These are phyloP conservation scores for Pseudopleuronectes americanus DNA, from an alignment of 2,797 vertebrate genomes.

Conservation along the genomic window DNA sequence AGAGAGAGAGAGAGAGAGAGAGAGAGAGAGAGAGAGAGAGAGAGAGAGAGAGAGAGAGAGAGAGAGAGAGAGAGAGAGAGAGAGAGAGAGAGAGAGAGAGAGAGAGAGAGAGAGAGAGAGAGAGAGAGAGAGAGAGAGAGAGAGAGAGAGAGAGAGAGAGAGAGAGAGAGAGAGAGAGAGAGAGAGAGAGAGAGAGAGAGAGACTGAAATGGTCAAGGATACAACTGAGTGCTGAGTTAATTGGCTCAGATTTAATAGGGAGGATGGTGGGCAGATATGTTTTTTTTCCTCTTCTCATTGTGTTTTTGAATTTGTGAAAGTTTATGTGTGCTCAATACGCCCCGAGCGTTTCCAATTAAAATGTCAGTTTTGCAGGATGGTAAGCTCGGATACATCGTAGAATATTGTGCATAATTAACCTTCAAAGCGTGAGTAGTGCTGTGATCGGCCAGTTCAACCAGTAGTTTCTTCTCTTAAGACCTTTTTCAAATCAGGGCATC, in stretches of 20 bases:
- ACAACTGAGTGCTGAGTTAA: slow-evolving; percentile 14
- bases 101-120: neutral
- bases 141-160: neutral
- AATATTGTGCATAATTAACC: slow-evolving; percentile 23
- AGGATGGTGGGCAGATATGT: neutral
- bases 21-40: slow-evolving; percentile 5
- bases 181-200: slow-evolving; percentile 11
- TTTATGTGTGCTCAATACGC: slow-evolving; percentile 5
- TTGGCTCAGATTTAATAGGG: slow-evolving; percentile 16
- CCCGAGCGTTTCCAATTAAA: slow-evolving; percentile 39
- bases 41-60: slow-evolving; percentile 7
- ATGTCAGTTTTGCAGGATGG: slow-evolving; percentile 1
- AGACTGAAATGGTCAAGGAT: slow-evolving; percentile 25
- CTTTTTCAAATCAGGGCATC: neutral
- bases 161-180: slow-evolving; percentile 6
- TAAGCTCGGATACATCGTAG: slow-evolving; percentile 7
- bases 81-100: slow-evolving; percentile 11
- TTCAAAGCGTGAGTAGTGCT: slow-evolving; percentile 9
- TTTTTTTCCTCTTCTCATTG: neutral
- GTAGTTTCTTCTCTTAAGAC: neutral
- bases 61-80: slow-evolving; percentile 1
- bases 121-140: slow-evolving; percentile 11
- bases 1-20: slow-evolving; percentile 3
- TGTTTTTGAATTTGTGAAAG: neutral
- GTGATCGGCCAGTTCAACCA: neutral